These are phyloP conservation scores for Corythoichthys intestinalis DNA, from an alignment of 2,113 vertebrate species.

Conservation along the genomic window DNA sequence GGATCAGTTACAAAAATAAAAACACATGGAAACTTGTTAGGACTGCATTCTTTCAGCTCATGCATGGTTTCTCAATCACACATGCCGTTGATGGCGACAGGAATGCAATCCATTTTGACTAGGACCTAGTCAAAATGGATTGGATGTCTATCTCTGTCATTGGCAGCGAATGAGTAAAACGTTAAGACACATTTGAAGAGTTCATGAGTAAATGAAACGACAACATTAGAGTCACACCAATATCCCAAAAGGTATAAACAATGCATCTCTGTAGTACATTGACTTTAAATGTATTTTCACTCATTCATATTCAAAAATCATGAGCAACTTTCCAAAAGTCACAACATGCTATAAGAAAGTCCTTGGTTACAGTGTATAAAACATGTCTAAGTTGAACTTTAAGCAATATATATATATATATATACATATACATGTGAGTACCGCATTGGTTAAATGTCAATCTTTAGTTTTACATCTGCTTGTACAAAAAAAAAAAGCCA, in stretches of 20 bases:
- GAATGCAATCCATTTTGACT: too few species aligned
- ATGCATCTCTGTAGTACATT: slow-evolving; percentile 26
- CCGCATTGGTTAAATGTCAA: slow-evolving; percentile 2
- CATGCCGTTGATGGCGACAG: neutral
- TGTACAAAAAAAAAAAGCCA: slow-evolving; percentile 19
- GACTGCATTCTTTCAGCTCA: slow-evolving; percentile 2
- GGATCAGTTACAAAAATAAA: slow-evolving; percentile 4
- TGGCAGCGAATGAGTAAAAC: too few species aligned
- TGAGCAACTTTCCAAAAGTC: slow-evolving; percentile 11
- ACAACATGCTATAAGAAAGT: slow-evolving; percentile 14
- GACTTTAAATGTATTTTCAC: slow-evolving; percentile 17
- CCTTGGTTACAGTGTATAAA: slow-evolving; percentile 27
- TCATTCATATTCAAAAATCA: slow-evolving; percentile 14
- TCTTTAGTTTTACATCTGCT: slow-evolving; percentile 8
- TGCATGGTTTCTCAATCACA: neutral
- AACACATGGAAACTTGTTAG: slow-evolving; percentile 11
- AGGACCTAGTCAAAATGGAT: neutral
- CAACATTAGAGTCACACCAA: slow-evolving; percentile 2
- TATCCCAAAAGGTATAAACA: slow-evolving; percentile 27
- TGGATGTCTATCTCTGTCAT: neutral
- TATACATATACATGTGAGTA: slow-evolving; percentile 4
- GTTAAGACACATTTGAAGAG: slow-evolving; percentile 5
- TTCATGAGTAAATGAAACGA: slow-evolving; percentile 10
- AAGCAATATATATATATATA: slow-evolving; percentile 64
- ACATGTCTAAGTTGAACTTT: slow-evolving; percentile 27